Base-by-base conservation (phyloP, 1,140 invertebrate species). In the Eumaeus atala region DNA sequence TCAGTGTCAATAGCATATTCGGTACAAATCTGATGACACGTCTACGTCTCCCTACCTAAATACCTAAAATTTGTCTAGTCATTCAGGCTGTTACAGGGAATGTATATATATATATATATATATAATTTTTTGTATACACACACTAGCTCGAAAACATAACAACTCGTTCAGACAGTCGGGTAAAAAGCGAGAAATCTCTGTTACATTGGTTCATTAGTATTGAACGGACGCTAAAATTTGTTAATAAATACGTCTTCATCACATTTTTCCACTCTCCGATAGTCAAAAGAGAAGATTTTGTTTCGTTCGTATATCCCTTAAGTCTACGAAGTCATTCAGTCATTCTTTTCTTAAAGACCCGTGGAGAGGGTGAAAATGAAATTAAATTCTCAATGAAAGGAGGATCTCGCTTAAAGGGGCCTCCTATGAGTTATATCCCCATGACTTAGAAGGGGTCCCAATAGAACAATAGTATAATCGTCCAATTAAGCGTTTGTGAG, bases 371-470 rank as follows among this genome's bases (percentile, higher is more conserved):
- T 81, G 80, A 77, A 78, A 77, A 84, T 80, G 75, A 86, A 84
- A 86, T 86, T 86, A 86, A 86, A 86, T 84, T 84, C 77, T 76
- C 66, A 78, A 78, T 82, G 76, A 84, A 86, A 77, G 76, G 74
- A 74, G 64, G 64, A 74, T 74, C 71, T 66, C 58, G 56, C 72
- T 77, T n/a, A 78, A 73, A 79, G 77, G 74, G 74, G 75, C 73
- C 74, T 74, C 64, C 74, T 83, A 83, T 86, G 80, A 85, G 79
- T 84, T 74, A 84, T 84, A 66, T 67, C 63, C 70, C 65, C 67
- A 71, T 73, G 66, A 78, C 72, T 72, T 66, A 67, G 61, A 59
- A 71, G 73, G 40, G 74, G 78, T 67, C 62, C 54, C 55, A 49
- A 59, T 67, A 73, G 76, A 74, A 86, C 82, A 86, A 86, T 84